These are phyloP conservation scores for Salarias fasciatus DNA, from an alignment of 2,797 vertebrate genomes.

Conservation along the genomic window DNA sequence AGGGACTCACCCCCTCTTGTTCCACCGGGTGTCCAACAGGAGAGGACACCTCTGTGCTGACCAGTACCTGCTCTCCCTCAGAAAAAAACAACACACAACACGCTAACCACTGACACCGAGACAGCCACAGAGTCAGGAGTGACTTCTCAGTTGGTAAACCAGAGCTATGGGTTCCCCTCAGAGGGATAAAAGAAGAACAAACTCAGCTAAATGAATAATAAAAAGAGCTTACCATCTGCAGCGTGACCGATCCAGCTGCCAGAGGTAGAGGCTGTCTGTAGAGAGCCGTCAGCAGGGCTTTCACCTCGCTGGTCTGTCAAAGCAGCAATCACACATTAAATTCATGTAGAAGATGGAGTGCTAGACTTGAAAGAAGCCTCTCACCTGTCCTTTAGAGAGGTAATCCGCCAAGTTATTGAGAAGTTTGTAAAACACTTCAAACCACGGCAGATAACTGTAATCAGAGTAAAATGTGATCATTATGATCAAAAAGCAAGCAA, in stretches of 20 bases:
- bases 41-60: constrained; percentile 67
- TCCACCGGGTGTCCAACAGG: constrained; percentile 56
- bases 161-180: too few relatives aligned
- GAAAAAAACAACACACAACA: constrained; percentile 74
- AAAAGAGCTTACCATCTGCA: constrained; percentile 85
- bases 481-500: too few relatives aligned
- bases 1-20: constrained; percentile 78
- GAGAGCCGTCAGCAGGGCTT: constrained; percentile 78
- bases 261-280: constrained; percentile 81
- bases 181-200: too few relatives aligned
- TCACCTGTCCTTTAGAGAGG: constrained; percentile 87
- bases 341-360: too few relatives aligned
- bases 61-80: constrained; percentile 80
- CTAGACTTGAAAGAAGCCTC: not conserved
- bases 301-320: constrained; percentile 83
- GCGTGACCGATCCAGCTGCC: constrained; percentile 72
- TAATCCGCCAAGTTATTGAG: constrained; percentile 89
- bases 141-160: too few relatives aligned
- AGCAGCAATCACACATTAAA: not conserved
- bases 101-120: constrained; percentile 60
- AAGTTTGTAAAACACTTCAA: constrained; percentile 94
- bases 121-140: too few relatives aligned
- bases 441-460: constrained; percentile 90
- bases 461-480: not conserved
- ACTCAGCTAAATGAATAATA: too few relatives aligned